These are phyloP conservation scores for Phytoseiulus persimilis DNA, from an alignment of 2,888 invertebrate species.

Conservation along the genomic window DNA sequence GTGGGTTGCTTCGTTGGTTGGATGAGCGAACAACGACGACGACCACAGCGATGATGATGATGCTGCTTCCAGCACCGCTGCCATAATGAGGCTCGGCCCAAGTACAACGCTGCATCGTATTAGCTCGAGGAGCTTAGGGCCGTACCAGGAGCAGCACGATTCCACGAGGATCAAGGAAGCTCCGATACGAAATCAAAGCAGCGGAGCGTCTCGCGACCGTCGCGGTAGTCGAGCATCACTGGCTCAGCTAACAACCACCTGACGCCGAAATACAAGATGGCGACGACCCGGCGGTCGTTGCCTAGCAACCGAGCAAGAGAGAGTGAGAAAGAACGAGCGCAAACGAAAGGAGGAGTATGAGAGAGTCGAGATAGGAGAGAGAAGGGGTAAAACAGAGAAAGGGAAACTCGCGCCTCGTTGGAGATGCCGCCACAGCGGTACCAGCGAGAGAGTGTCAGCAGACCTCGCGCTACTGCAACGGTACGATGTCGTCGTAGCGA, in stretches of 20 bases:
- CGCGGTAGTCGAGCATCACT: neutral
- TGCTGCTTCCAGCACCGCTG: neutral
- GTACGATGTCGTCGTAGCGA: neutral
- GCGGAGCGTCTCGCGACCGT: neutral
- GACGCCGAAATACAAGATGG: conserved; percentile 5
- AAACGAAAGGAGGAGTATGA: neutral
- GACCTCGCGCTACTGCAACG: neutral
- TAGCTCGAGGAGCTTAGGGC: neutral
- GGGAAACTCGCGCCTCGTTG: neutral
- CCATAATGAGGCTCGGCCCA: neutral
- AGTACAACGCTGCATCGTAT: neutral
- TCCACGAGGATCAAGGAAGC: neutral
- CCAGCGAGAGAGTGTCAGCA: neutral
- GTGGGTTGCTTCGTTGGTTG: conserved; percentile 5
- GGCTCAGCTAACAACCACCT: neutral
- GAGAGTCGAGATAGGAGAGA: neutral
- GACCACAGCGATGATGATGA: neutral
- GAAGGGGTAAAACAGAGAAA: neutral
- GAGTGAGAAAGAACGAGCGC: neutral
- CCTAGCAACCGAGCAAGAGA: neutral
- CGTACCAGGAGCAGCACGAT: neutral
- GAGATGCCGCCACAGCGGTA: neutral
- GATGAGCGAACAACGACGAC: neutral
- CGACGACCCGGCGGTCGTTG: neutral
- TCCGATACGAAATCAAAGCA: neutral